Evolutionary conservation across 2,797 vertebrate genomes (phyloP).

Genomic region (Salmo trutta): DNA sequence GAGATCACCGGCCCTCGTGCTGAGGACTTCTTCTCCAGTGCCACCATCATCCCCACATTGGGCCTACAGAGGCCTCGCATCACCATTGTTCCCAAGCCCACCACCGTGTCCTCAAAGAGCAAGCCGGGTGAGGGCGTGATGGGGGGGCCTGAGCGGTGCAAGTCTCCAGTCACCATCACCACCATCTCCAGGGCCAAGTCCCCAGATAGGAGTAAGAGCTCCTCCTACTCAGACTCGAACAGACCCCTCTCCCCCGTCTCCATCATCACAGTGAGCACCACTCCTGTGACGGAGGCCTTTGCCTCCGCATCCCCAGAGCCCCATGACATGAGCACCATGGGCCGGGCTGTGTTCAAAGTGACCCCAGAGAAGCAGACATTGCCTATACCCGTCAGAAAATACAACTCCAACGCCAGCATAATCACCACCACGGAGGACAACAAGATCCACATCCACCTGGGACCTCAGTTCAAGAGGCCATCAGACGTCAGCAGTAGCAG

Average conservation of each 20-base stretch:
- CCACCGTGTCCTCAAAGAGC: slow-evolving; percentile 71
- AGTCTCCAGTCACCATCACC: slow-evolving; percentile 93
- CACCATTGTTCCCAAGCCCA: slow-evolving; percentile 90
- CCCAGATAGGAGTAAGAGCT: slow-evolving; percentile 70
- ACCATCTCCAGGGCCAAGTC: slow-evolving; percentile 87
- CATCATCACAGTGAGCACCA: slow-evolving; percentile 90
- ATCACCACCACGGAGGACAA: slow-evolving; percentile 96
- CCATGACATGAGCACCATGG: slow-evolving; percentile 71
- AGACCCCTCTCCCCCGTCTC: slow-evolving; percentile 85
- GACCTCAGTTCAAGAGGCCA: slow-evolving; percentile 84
- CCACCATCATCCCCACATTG: slow-evolving; percentile 92
- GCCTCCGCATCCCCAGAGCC: slow-evolving; percentile 74
- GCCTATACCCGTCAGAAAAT: slow-evolving; percentile 77
- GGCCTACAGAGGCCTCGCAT: slow-evolving; percentile 92
- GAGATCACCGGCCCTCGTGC: slow-evolving; percentile 92
- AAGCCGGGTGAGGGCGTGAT: slow-evolving; percentile 63
- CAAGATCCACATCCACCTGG: slow-evolving; percentile 96
- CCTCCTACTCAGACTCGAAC: slow-evolving; percentile 50
- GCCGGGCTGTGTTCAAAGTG: slow-evolving; percentile 85
- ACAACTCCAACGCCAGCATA: slow-evolving; percentile 85
- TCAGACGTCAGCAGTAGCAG: slow-evolving; percentile 53
- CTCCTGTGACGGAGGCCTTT: slow-evolving; percentile 77
- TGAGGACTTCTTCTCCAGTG: slow-evolving; percentile 94
- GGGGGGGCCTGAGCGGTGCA: slow-evolving; percentile 73
- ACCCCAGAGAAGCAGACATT: slow-evolving; percentile 84